Evolutionary conservation across 2,113 vertebrate species (phyloP), one percentile per base, ranked within the genome.

Genomic region (Macaca mulatta): DNA sequence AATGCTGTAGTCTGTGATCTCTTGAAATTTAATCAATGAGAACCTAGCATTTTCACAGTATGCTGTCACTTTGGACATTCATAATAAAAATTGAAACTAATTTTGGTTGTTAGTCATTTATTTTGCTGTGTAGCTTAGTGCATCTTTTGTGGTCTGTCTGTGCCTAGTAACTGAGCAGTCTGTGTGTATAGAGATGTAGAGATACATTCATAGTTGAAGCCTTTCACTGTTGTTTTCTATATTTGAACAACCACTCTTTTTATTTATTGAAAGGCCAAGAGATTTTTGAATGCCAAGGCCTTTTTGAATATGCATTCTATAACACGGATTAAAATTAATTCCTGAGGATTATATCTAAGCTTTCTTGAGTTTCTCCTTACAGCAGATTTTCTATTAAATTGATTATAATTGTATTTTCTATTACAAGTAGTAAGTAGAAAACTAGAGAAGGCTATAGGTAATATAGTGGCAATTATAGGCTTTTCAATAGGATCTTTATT

Each of bases 1-100:
- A 98, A 98, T 98, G 97, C 98, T 97, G 93, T 98, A 97, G 93
- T 97, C 98, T 98, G 97, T 98, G 98, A 97, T 98, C 98, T 98
- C 98, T 98, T 98, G 97, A 97, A 55, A 23, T 98, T 90, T 96
- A 96, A 97, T 98, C 98, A 97, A 52, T 86, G 98, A 98, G 97
- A 98, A 97, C 96, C 89, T 92, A 93, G 93, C 92, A 97, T 96
- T 96, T 98, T 96, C 97, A 94, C 98, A 96, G 98, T 96, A 96
- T 52, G 20, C 98, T 98, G 98, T 98, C 98, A 97, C 96, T 98
- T 97, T 98, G 98, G 97, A 98, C 97, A 89, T 98, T 98, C 98
- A 89, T 98, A 99, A 99, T 98, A 99, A 99, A 99, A 98, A 95
- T 52, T 43, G 96, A 97, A 98, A 98, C 92, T 94, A 55, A 93